phyloP scores from a whole-genome alignment of 2,888 invertebrate genomes.

The Xanthostigma xanthostigma region DNA sequence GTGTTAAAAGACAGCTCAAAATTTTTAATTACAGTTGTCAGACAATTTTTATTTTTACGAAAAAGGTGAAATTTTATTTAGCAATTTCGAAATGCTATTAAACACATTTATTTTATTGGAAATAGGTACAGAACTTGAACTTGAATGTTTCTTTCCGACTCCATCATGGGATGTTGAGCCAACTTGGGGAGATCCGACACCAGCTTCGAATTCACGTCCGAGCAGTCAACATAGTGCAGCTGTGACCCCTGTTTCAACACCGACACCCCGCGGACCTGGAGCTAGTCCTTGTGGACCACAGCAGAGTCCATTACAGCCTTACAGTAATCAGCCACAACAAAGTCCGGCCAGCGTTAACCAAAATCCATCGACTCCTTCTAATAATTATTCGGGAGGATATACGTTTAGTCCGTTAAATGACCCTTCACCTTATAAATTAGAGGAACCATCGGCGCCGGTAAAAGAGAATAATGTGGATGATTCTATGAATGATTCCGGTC shows the following conservation, averaged over 20 bases:
- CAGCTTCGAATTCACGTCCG: slow-evolving; percentile 30
- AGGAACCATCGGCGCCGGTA: slow-evolving; percentile 32
- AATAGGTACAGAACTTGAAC: slow-evolving; percentile 17
- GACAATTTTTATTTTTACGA: too few species aligned
- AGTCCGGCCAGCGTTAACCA: slow-evolving; percentile 31
- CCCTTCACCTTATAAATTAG: slow-evolving; percentile 29
- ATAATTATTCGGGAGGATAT: slow-evolving; percentile 36
- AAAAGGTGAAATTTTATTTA: too few species aligned
- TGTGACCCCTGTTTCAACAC: slow-evolving; percentile 42
- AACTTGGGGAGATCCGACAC: slow-evolving; percentile 13
- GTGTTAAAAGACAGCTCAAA: too few species aligned
- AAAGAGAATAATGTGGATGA: slow-evolving; percentile 32
- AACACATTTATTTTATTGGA: too few species aligned
- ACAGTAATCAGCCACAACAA: slow-evolving; percentile 25
- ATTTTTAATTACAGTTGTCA: too few species aligned
- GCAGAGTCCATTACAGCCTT: slow-evolving; percentile 26
- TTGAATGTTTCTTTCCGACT: slow-evolving; percentile 34
- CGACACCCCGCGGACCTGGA: slow-evolving; percentile 41
- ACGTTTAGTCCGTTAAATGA: slow-evolving; percentile 48
- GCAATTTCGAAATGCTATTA: too few species aligned
- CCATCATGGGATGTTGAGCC: slow-evolving; percentile 45
- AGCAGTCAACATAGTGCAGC: slow-evolving; percentile 48
- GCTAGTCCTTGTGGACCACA: slow-evolving; percentile 27
- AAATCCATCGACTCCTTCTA: slow-evolving; percentile 25
- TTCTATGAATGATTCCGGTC: slow-evolving; percentile 35